Evolutionary conservation across 2,113 vertebrate genomes (phyloP).

Genomic region (Phaethon lepturus): DNA sequence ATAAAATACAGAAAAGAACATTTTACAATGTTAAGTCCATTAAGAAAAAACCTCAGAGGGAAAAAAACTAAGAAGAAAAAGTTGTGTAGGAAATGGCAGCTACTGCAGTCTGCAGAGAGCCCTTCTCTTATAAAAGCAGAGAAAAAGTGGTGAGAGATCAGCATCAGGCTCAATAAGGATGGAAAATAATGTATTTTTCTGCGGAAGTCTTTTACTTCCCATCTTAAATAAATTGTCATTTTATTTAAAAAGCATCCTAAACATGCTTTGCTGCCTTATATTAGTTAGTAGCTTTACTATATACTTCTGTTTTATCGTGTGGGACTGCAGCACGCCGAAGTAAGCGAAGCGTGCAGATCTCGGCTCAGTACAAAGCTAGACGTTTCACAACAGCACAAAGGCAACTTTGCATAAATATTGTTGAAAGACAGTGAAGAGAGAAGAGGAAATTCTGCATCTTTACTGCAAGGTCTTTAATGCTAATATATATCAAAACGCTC

Average conservation of each 20-base stretch:
- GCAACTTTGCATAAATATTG: conserved; percentile 20
- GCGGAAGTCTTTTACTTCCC: background rate
- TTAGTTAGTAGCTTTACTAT: background rate
- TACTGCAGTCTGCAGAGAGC: background rate
- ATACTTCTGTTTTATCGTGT: background rate
- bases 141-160: background rate
- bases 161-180: background rate
- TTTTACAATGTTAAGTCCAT: background rate
- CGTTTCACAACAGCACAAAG: background rate
- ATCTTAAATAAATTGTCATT: background rate
- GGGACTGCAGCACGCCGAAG: background rate
- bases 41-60: background rate
- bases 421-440: conserved; percentile 57
- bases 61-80: background rate
- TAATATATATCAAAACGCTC: conserved; percentile 39
- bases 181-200: background rate
- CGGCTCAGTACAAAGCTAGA: background rate
- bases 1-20: conserved; percentile 4
- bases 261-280: background rate
- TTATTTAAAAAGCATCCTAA: background rate
- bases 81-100: background rate
- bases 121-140: background rate
- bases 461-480: conserved; percentile 16
- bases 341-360: background rate
- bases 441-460: conserved; percentile 46